These are phyloP conservation scores for Caenorhabditis brenneri DNA, from an alignment of 1,140 invertebrate genomes.

Conservation along the genomic window DNA sequence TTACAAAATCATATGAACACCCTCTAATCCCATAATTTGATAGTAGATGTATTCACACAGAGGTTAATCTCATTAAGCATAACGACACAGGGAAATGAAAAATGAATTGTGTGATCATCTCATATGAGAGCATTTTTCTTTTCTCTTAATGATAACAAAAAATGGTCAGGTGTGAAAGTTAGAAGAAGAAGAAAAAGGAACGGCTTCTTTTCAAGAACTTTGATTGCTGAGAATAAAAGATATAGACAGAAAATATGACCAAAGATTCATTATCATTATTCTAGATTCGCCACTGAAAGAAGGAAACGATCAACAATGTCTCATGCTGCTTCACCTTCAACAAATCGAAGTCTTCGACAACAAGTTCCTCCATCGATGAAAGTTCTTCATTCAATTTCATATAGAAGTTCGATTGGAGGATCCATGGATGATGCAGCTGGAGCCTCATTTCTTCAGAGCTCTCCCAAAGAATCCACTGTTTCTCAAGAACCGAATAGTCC, in stretches of 20 bases:
- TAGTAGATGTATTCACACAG: neutral
- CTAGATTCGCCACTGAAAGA: slow-evolving; percentile 52
- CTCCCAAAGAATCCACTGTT: slow-evolving; percentile 11
- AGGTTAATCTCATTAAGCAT: slow-evolving; percentile 1
- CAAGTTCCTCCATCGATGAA: slow-evolving; percentile 50
- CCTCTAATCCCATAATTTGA: slow-evolving; percentile 26
- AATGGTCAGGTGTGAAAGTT: neutral
- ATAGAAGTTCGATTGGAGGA: slow-evolving; percentile 49
- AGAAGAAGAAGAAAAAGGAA: neutral
- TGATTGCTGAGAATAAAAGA: neutral
- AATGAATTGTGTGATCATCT: slow-evolving; percentile 2
- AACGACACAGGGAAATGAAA: slow-evolving; percentile 3
- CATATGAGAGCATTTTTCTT: neutral
- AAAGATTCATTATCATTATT: neutral
- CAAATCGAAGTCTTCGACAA: slow-evolving; percentile 50
- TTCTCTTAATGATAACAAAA: neutral
- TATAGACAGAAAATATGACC: neutral
- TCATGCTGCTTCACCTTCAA: slow-evolving; percentile 46
- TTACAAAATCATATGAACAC: slow-evolving; percentile 26
- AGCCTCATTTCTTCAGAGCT: slow-evolving; percentile 11
- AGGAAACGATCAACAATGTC: slow-evolving; percentile 54
- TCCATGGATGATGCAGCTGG: slow-evolving; percentile 47
- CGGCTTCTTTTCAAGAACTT: slow-evolving; percentile 25
- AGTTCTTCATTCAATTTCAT: slow-evolving; percentile 52
- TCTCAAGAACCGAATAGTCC: slow-evolving; percentile 34